phyloP scores from a whole-genome alignment of 1,140 invertebrate species.

The Hesperophylax magnus region DNA sequence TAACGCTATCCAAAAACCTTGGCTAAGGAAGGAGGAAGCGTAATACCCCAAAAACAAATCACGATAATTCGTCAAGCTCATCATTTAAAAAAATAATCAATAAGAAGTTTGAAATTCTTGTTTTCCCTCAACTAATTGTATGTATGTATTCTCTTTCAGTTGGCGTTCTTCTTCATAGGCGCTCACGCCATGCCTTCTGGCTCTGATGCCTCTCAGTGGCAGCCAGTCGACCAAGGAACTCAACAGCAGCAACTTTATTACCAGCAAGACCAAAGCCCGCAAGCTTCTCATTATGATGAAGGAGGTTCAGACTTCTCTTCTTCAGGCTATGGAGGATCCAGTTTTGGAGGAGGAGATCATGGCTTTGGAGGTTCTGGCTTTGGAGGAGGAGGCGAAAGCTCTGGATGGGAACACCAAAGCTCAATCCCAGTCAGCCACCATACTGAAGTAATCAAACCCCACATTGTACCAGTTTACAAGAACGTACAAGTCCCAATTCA shows the following conservation, averaged over 20 bases:
- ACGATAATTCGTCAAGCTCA: too few relatives aligned
- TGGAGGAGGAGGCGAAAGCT: constrained; percentile 44
- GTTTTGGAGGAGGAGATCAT: neutral
- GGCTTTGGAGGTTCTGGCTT: constrained; percentile 1
- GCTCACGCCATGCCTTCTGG: constrained; percentile 21
- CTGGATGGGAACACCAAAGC: constrained; percentile 60
- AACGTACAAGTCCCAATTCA: constrained; percentile 79
- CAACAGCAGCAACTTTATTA: constrained; percentile 6
- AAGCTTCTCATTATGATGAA: constrained; percentile 39
- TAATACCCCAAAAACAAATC: too few relatives aligned
- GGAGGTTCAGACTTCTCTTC: constrained; percentile 8
- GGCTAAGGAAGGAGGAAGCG: too few relatives aligned
- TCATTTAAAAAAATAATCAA: too few relatives aligned
- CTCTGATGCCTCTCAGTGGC: constrained; percentile 11
- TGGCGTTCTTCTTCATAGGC: constrained; percentile 28
- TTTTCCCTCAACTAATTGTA: too few relatives aligned
- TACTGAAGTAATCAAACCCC: constrained; percentile 79
- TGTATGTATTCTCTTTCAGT: constrained; percentile 4
- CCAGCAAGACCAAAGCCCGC: constrained; percentile 39
- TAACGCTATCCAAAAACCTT: too few relatives aligned
- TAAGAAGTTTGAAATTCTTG: too few relatives aligned
- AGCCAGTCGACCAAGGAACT: neutral
- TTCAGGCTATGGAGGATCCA: constrained; percentile 33
- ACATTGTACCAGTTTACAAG: constrained; percentile 79
- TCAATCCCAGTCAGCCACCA: constrained; percentile 76